Conservation (phyloP, 2,797 vertebrate genomes). For the Pantherophis vulpinus region DNA sequence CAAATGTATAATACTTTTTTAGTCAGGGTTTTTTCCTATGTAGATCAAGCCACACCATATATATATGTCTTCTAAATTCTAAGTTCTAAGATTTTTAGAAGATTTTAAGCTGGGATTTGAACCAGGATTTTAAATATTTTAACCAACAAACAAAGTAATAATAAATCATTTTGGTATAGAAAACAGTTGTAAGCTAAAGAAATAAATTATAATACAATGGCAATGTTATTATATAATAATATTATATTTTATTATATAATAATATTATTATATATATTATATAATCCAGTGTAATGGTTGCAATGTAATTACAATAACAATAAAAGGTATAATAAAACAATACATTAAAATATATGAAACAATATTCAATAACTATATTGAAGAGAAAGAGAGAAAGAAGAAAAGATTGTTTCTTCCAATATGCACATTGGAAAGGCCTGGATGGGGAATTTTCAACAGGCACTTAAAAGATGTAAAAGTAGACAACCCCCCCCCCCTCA, state of each 20-base stretch:
- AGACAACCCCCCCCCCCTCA: too few species aligned
- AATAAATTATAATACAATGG: not conserved
- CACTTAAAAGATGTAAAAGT: not conserved
- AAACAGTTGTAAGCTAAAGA: not conserved
- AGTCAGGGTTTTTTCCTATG: too few species aligned
- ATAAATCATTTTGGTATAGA: not conserved
- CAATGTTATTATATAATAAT: not conserved
- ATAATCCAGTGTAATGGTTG: not conserved
- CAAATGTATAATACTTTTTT: too few species aligned
- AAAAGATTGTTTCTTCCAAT: not conserved
- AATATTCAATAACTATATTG: not conserved
- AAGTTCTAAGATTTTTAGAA: too few species aligned
- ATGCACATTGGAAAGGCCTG: not conserved
- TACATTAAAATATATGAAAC: not conserved
- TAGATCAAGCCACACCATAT: too few species aligned
- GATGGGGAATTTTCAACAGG: not conserved
- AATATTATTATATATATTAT: not conserved
- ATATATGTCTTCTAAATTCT: too few species aligned
- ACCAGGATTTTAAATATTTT: too few species aligned
- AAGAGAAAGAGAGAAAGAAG: not conserved
- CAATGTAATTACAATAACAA: not conserved
- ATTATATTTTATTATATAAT: too few species aligned
- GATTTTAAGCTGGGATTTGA: too few species aligned
- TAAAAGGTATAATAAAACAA: not conserved
- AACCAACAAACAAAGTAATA: not conserved